Conservation (phyloP, 2,797 vertebrate species). For the Manis pentadactyla region DNA sequence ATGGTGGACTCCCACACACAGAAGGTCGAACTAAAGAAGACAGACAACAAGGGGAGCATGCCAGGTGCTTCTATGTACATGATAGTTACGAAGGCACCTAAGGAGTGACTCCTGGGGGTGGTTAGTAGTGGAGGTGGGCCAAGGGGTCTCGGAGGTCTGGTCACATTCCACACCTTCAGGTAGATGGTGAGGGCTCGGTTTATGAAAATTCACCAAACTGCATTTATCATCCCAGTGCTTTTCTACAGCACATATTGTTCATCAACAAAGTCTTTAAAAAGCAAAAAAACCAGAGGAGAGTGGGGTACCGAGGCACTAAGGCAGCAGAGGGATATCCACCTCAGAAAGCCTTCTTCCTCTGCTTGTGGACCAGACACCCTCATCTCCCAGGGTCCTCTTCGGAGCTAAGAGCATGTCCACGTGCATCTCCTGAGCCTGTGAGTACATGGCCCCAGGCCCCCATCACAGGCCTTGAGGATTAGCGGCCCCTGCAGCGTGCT, state of each 20-base stretch:
- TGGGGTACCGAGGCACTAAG: accelerated
- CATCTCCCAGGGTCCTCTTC: neutral
- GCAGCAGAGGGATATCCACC: neutral
- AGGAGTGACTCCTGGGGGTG: neutral
- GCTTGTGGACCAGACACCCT: neutral
- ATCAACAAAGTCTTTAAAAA: neutral
- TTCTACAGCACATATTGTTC: neutral
- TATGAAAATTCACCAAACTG: neutral
- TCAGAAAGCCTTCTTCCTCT: neutral
- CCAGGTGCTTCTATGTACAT: neutral
- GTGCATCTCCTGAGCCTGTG: neutral
- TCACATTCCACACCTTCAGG: neutral
- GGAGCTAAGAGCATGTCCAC: neutral
- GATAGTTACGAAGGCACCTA: neutral
- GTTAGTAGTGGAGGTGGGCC: too few relatives aligned
- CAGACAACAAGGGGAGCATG: neutral
- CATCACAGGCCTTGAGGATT: constrained; percentile 80
- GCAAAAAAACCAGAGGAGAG: neutral
- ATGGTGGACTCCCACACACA: neutral
- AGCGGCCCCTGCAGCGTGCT: constrained; percentile 83
- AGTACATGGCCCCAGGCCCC: too few relatives aligned
- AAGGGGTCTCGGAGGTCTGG: neutral
- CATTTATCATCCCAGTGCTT: neutral
- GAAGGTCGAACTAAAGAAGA: neutral
- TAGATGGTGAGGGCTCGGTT: neutral